Base-by-base conservation (phyloP, 35 echinoderm and acorn worm species). In the Lytechinus variegatus region DNA sequence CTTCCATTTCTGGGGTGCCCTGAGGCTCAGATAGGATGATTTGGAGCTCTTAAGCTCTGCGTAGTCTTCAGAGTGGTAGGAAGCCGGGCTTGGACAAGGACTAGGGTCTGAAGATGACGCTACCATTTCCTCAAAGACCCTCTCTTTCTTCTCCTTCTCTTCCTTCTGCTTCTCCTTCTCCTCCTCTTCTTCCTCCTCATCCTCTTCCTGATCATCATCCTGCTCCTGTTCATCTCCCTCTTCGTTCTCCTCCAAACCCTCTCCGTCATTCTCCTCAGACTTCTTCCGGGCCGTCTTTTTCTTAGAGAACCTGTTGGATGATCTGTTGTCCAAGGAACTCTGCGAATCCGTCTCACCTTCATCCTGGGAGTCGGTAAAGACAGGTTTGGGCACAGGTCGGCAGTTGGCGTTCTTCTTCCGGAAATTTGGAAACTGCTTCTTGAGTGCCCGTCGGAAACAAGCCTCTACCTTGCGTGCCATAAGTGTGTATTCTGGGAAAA, bases 381-480 rank as follows among this genome's bases (percentile, higher is more conserved):
- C 54, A 11, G 54, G 53, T 57, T 57, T 93, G n/a, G 54, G 27
- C 52, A 93, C 92, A 44, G 88, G 88, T 27, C n/a, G 12, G 92
- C 92, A 93, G 92, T 93, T 93, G 54, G 92, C 92, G n/a, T 93
- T 93, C 92, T 93, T 93, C 92, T 93, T 93, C 9, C 92, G 52
- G 55, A 93, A 93, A 27, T 54, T 93, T 54, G 92, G 92, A 7
- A 93, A 93, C 53, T 93, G 92, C 92, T 93, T 93, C 54, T 93
- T 93, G 54, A 93, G 54, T 13, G 92, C 92, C 3, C 92, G 92
- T 0, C 92, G 52, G 92, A 96, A 96, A 21, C 94, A 95, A 71
- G 94, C 94, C 94, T 96, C 94, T 56, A 96, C 79, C 55, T 95
- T 95, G 54, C 87, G 54, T 61, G 96, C 96, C 96, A 96, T 96